Conservation (phyloP, 2,113 vertebrate species). For the Sporophila hypoxantha region DNA sequence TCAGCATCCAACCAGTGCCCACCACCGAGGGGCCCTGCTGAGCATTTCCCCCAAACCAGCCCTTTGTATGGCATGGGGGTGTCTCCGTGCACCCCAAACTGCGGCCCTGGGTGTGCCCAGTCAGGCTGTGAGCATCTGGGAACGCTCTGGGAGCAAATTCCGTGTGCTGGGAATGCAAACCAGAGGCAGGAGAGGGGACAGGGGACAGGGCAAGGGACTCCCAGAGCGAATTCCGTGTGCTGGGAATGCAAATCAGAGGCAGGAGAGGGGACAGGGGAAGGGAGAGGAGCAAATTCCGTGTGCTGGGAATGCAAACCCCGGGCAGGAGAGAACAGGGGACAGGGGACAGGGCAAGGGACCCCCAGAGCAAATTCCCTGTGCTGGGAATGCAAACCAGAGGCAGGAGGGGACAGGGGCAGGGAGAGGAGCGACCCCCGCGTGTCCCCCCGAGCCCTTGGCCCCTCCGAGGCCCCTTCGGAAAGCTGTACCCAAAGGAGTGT, state of each 20-base stretch:
- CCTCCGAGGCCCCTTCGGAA: too few relatives aligned
- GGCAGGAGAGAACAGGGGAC: too few relatives aligned
- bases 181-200: neutral
- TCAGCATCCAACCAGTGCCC: neutral
- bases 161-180: too few relatives aligned
- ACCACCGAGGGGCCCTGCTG: fast-evolving
- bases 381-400: too few relatives aligned
- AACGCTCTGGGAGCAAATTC: neutral
- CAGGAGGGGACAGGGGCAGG: neutral
- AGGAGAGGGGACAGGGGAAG: too few relatives aligned
- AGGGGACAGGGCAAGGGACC: too few relatives aligned
- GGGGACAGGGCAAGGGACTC: neutral
- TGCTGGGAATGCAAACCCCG: too few relatives aligned
- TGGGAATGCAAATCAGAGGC: too few relatives aligned
- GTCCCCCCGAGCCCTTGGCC: neutral
- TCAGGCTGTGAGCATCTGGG: neutral
- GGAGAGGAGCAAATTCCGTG: too few relatives aligned
- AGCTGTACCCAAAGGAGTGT: too few relatives aligned
- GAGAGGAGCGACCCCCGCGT: fast-evolving
- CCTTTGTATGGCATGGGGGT: fast-evolving
- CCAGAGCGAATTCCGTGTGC: too few relatives aligned
- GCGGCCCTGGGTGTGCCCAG: fast-evolving
- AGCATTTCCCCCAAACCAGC: neutral
- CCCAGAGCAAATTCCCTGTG: too few relatives aligned
- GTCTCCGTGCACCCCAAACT: fast-evolving